These are phyloP conservation scores for Athene noctua DNA, from an alignment of 2,113 vertebrate species.

Conservation along the genomic window DNA sequence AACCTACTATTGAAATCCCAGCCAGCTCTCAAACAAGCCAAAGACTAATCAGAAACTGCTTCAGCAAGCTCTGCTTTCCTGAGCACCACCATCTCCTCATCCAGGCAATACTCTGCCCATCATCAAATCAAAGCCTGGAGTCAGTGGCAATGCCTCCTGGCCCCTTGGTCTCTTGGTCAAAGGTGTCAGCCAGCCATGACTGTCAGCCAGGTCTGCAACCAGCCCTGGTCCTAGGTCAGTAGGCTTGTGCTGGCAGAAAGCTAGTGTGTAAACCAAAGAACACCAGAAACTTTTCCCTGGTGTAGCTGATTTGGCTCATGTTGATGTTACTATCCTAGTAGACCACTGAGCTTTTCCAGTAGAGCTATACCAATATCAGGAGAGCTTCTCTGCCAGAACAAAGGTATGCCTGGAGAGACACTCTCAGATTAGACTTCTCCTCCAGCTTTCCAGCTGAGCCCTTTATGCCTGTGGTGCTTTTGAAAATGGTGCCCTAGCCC, in stretches of 20 bases:
- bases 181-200: neutral
- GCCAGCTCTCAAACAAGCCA: neutral
- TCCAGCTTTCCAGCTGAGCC: neutral
- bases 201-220: neutral
- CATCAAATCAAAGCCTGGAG: neutral
- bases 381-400: neutral
- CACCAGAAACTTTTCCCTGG: neutral
- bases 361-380: neutral
- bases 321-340: neutral
- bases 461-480: neutral
- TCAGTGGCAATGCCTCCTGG: neutral
- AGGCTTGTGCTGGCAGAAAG: neutral
- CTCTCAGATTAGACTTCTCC: neutral
- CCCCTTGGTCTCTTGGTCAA: neutral
- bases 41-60: neutral
- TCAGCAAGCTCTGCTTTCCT: neutral
- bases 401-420: neutral
- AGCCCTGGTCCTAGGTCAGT: neutral
- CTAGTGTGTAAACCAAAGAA: neutral
- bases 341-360: neutral
- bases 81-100: fast-evolving
- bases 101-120: neutral
- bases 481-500: neutral
- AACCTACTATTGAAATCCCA: neutral
- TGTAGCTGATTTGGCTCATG: neutral